Evolutionary conservation across 2,888 invertebrate genomes (phyloP).

Genomic region (Strigamia transsilvanica): DNA sequence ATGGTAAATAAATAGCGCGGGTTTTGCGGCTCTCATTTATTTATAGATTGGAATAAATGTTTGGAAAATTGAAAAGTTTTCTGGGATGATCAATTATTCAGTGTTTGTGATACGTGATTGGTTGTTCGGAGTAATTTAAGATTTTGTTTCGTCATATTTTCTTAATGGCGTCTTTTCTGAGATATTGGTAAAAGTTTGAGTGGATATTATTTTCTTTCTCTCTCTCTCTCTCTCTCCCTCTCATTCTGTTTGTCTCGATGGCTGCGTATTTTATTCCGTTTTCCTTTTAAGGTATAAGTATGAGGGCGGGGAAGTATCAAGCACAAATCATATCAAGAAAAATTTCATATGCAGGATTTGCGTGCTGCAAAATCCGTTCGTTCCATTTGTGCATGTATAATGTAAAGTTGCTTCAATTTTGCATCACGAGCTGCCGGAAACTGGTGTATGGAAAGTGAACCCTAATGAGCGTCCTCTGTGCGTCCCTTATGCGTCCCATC

Average conservation of each 20-base stretch:
- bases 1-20: constrained; percentile 13
- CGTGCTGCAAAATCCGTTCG: constrained; percentile 51
- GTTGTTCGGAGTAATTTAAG: neutral
- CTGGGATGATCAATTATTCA: neutral
- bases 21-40: neutral
- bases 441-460: constrained; percentile 43
- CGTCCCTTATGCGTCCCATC: constrained; percentile 40
- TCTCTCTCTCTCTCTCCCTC: neutral
- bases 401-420: constrained; percentile 52
- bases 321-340: constrained; percentile 50
- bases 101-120: constrained; percentile 15
- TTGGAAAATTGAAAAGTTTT: constrained; percentile 16
- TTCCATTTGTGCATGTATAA: constrained; percentile 53
- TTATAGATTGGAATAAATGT: neutral
- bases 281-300: constrained; percentile 45
- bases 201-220: neutral
- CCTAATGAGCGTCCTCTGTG: constrained; percentile 42
- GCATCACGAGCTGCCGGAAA: constrained; percentile 52
- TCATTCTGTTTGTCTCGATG: constrained; percentile 1
- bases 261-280: constrained; percentile 33
- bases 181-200: neutral
- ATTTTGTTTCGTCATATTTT: neutral
- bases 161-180: neutral
- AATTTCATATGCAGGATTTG: constrained; percentile 48
- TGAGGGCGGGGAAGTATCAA: constrained; percentile 47